Evolutionary conservation across 2,888 invertebrate genomes (phyloP).

Genomic region (Dynastes maya): DNA sequence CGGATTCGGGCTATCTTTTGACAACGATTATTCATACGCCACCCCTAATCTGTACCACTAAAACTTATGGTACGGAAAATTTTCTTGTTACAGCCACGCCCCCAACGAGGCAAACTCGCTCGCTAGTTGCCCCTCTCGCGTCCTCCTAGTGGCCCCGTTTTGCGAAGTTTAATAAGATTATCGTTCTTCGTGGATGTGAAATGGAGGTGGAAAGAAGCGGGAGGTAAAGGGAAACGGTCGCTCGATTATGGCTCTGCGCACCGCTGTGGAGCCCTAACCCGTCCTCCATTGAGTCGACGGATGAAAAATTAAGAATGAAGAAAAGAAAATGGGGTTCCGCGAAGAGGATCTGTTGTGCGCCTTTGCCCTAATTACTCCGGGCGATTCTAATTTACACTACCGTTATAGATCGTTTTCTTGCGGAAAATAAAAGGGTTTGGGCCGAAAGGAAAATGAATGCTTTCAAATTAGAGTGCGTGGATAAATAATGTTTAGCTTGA

Average conservation of each 20-base stretch:
- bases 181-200: slow-evolving; percentile 12
- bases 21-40: slow-evolving; percentile 50
- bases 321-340: neutral
- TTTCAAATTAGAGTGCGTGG: too few relatives aligned
- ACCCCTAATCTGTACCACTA: slow-evolving; percentile 46
- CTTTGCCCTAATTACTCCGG: slow-evolving; percentile 6
- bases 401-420: too few relatives aligned
- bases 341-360: neutral
- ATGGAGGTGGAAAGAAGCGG: neutral
- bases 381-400: too few relatives aligned
- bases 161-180: slow-evolving; percentile 42
- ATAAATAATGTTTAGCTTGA: too few relatives aligned
- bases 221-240: neutral
- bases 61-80: slow-evolving; percentile 52
- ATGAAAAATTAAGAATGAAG: slow-evolving; percentile 36
- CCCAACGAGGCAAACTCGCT: neutral
- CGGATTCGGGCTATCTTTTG: slow-evolving; percentile 50
- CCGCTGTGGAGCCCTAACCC: neutral
- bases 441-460: too few relatives aligned
- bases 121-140: neutral
- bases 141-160: neutral
- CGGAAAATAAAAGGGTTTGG: too few relatives aligned
- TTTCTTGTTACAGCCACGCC: slow-evolving; percentile 30
- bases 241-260: slow-evolving; percentile 14
- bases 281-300: slow-evolving; percentile 35